Base-by-base conservation (phyloP, 2,888 invertebrate species). In the Dolichomitus sp. region DNA sequence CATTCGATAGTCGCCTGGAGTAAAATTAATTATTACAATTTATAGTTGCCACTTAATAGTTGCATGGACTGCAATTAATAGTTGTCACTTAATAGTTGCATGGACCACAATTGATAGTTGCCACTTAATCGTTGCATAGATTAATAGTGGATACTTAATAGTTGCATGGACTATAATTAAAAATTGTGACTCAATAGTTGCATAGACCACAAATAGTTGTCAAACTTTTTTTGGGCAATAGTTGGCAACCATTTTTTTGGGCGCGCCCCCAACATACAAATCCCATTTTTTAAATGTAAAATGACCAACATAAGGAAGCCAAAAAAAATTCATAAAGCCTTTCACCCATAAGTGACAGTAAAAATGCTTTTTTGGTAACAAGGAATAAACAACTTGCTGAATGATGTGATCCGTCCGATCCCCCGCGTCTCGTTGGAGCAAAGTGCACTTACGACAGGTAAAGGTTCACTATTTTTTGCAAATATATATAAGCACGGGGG, bases 261-360 rank as follows among this genome's bases (percentile, higher is more conserved):
- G 23, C 33, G 5, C 33, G 4, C 33, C 6, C 6, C 33, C 4
- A 45, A n/a, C 4, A 42, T 11, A 14, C n/a, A 45, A 45, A 45
- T 12, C 45, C 14, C 2, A 0, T 42, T 12, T 12, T 12, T 42
- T 12, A 42, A 42, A 45, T 3, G 14, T 1, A n/a, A 45, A 45
- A n/a, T n/a, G 1, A 2, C 1, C 45, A 14, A 1, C 14, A 45
- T 4, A n/a, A 45, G 45, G 2, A 45, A 42, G 9, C 11, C 3
- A 42, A 45, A n/a, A n/a, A 45, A 45, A 33, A 45, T 45, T 42
- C 57, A 30, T 23, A 37, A 59, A 40, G n/a, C 30, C 50, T 33
- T 17, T 48, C 48, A n/a, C 19, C 27, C 4, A 12, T 3, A 17
- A 11, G 30, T 19, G 48, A 73, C 5, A 23, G 2, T 4, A 45